A percentile compares a stretch with the other conserved stretches of the same genome.
These are phyloP conservation scores for Phymatocera aterrima DNA, from an alignment of 2,888 invertebrate species.

Conservation along the genomic window DNA sequence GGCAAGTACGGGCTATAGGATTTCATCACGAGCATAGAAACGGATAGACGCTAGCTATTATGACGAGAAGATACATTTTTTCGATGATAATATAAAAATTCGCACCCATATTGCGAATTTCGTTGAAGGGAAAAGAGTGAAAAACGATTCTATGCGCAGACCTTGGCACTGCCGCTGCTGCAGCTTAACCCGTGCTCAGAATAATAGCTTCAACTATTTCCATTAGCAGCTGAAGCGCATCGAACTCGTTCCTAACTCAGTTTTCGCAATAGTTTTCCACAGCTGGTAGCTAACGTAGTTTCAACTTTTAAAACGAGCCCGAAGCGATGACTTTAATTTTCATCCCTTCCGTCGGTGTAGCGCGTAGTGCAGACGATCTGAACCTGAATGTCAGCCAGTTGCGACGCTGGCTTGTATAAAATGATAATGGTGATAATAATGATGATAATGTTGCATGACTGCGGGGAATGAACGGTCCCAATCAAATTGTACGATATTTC, in stretches of 20 bases:
- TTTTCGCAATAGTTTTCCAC: conserved; percentile 33
- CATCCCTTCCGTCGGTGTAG: background rate
- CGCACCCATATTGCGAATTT: background rate
- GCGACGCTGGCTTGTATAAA: background rate
- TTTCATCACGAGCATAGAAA: no score
- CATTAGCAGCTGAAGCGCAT: conserved; percentile 30
- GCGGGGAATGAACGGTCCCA: no score
- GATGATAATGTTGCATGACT: no score
- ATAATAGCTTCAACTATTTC: conserved; percentile 35
- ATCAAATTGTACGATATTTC: no score
- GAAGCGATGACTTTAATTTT: conserved; percentile 41
- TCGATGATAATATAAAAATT: background rate
- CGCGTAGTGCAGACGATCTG: no score
- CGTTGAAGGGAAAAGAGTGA: background rate
- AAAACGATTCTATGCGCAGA: background rate
- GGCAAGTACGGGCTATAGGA: no score
- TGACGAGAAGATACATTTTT: no score
- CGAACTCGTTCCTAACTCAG: conserved; percentile 38
- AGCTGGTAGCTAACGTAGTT: conserved; percentile 13
- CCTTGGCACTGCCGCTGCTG: background rate
- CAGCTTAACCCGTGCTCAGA: conserved; percentile 20
- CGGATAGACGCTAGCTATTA: no score
- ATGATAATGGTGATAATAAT: background rate
- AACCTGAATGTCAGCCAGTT: background rate
- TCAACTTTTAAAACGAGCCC: conserved; percentile 31